These are phyloP conservation scores for Cynocephalus volans DNA, from an alignment of 2,113 vertebrate species.

Conservation along the genomic window DNA sequence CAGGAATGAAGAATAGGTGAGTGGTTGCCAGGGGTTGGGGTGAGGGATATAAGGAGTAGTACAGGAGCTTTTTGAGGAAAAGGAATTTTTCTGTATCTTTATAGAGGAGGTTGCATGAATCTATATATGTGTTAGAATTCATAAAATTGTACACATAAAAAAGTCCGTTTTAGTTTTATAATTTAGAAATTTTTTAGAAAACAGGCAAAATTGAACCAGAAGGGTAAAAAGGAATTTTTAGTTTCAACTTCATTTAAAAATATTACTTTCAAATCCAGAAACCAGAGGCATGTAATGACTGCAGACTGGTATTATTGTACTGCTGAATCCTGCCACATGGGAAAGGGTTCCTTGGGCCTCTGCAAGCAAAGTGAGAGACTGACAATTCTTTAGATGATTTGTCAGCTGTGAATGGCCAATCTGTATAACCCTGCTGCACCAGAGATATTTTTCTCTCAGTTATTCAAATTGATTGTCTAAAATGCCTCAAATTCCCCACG, in stretches of 20 bases:
- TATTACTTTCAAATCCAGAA: not conserved
- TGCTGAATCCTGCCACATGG: not conserved
- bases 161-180: not conserved
- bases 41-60: too few relatives aligned
- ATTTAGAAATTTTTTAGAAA: not conserved
- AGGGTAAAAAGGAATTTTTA: not conserved
- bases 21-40: not conserved
- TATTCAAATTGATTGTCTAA: not conserved
- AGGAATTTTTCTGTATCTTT: not conserved
- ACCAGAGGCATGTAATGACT: not conserved
- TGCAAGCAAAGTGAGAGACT: not conserved
- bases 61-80: not conserved
- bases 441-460: slow-evolving; percentile 20
- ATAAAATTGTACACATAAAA: not conserved
- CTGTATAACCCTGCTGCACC: not conserved
- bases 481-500: not conserved
- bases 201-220: slow-evolving; percentile 9
- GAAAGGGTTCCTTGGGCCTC: not conserved
- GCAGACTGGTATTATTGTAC: not conserved
- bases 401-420: not conserved
- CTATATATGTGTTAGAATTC: not conserved
- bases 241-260: not conserved
- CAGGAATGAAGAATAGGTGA: not conserved
- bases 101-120: not conserved
- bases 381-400: not conserved